Percentiles rank a stretch among this genome's conserved stretches.
phyloP scores from a whole-genome alignment of 2,797 vertebrate genomes.

The Acipenser ruthenus region DNA sequence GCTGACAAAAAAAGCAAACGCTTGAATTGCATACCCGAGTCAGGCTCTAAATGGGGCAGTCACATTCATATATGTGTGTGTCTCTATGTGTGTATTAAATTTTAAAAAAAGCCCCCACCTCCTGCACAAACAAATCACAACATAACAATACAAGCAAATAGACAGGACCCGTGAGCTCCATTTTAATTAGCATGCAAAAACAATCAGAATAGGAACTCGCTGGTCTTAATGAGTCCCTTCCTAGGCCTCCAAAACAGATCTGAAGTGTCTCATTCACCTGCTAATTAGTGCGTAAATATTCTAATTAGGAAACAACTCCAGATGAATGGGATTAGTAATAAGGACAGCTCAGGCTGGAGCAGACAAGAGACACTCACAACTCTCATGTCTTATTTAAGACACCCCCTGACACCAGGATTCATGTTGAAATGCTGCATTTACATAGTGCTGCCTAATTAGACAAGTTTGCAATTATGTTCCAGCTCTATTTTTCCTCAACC shows the following conservation, averaged over 20 bases:
- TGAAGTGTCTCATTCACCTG: constrained; percentile 71
- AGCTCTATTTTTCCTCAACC: too few relatives aligned
- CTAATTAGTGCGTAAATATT: constrained; percentile 83
- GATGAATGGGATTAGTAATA: constrained; percentile 67
- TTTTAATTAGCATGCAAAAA: constrained; percentile 58
- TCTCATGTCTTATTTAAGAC: constrained; percentile 54
- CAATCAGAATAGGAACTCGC: constrained; percentile 53
- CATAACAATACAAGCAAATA: neutral
- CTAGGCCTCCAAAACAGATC: constrained; percentile 66
- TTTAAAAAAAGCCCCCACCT: neutral
- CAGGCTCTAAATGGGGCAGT: too few relatives aligned
- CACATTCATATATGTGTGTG: too few relatives aligned
- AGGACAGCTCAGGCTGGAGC: constrained; percentile 44
- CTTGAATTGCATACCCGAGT: too few relatives aligned
- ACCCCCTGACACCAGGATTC: constrained; percentile 67
- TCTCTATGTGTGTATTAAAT: too few relatives aligned
- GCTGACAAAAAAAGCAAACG: too few relatives aligned
- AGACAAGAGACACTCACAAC: constrained; percentile 42
- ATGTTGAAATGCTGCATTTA: constrained; percentile 57
- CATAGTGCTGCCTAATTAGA: constrained; percentile 76
- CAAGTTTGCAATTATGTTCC: constrained; percentile 64
- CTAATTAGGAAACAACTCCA: constrained; percentile 72
- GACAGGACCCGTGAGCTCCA: constrained; percentile 19
- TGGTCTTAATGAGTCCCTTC: constrained; percentile 52
- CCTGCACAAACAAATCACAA: constrained; percentile 7